Conservation (phyloP, 2,888 invertebrate genomes). For the Lottia gigantea region DNA sequence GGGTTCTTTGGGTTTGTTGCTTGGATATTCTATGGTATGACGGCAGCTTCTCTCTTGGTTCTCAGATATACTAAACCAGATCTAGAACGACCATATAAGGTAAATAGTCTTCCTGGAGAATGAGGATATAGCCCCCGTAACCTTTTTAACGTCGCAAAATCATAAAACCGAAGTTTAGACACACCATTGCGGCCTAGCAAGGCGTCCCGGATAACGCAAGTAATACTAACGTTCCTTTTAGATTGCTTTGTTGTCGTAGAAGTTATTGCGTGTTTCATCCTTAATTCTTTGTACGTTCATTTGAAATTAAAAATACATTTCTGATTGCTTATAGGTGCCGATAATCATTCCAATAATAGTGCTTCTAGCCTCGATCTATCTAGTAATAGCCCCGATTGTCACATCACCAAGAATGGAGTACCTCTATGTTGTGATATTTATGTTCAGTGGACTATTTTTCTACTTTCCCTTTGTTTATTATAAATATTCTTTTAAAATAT, state of each 20-base stretch:
- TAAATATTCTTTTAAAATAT: slow-evolving; percentile 51
- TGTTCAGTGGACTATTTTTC: slow-evolving; percentile 86
- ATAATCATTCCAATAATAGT: slow-evolving; percentile 90
- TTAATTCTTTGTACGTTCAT: too few relatives aligned
- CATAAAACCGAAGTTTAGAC: too few relatives aligned
- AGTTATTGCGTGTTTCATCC: too few relatives aligned
- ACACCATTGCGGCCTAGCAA: too few relatives aligned
- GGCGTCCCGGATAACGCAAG: too few relatives aligned
- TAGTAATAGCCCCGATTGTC: slow-evolving; percentile 92
- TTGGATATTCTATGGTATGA: slow-evolving; percentile 23
- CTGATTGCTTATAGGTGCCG: slow-evolving; percentile 43
- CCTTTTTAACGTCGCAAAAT: too few relatives aligned
- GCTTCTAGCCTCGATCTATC: slow-evolving; percentile 87
- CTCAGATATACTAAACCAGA: not conserved
- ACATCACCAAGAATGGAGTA: slow-evolving; percentile 94
- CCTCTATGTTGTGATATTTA: slow-evolving; percentile 89
- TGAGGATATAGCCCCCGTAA: too few relatives aligned
- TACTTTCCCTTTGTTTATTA: slow-evolving; percentile 93
- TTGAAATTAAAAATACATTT: not conserved
- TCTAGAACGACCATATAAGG: slow-evolving; percentile 11
- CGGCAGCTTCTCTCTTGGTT: slow-evolving; percentile 12
- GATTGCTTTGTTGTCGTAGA: too few relatives aligned
- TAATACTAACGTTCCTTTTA: too few relatives aligned
- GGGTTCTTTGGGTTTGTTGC: slow-evolving; percentile 22
- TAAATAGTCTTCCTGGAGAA: not conserved